Conservation (phyloP, 1,140 invertebrate species). For the Ceratina calcarata region DNA sequence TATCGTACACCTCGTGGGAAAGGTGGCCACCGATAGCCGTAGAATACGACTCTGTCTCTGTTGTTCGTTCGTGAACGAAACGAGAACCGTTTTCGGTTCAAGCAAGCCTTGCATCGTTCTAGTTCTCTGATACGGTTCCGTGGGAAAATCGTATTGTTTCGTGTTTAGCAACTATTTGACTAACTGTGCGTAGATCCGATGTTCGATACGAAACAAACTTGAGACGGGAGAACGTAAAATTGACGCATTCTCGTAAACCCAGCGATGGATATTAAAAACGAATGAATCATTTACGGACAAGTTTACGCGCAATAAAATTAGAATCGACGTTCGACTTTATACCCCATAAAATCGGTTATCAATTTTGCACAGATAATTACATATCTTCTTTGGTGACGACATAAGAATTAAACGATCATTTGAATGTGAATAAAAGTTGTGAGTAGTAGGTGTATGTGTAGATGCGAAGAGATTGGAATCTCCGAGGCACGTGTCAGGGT, state of each 20-base stretch:
- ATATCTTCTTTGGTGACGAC: background rate
- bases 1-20: background rate
- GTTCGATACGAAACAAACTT: no score
- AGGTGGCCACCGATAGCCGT: background rate
- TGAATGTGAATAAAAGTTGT: no score
- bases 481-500: constrained; percentile 68
- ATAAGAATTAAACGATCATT: background rate
- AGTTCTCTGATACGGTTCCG: background rate
- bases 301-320: background rate
- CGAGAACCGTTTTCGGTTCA: background rate
- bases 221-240: no score
- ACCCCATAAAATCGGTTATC: background rate
- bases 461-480: constrained; percentile 33
- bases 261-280: no score
- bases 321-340: no score
- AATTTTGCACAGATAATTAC: background rate
- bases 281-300: no score
- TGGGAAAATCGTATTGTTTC: background rate
- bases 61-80: background rate
- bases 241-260: no score
- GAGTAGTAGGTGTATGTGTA: no score
- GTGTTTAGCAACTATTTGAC: no score
- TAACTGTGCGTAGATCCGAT: no score
- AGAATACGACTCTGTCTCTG: background rate
- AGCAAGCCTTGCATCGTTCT: background rate